Conservation (phyloP, 2,113 vertebrate species). For the Eretmochelys imbricata region DNA sequence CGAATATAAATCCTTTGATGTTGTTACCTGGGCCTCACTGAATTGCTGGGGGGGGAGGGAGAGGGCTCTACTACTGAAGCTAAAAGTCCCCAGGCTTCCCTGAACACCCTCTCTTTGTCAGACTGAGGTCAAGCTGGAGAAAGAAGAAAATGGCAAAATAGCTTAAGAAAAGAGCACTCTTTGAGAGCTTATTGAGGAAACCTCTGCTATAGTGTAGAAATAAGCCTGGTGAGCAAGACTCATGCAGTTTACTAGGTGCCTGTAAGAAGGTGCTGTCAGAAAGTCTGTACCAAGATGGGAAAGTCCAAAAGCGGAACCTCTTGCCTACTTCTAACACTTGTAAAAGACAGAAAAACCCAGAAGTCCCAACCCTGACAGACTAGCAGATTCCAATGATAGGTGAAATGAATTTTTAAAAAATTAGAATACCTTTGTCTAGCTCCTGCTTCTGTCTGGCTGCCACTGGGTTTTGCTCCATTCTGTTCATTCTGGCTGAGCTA, state of each 20-base stretch:
- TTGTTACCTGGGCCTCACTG: background rate
- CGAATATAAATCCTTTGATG: background rate
- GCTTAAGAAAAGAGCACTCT: background rate
- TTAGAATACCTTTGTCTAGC: background rate
- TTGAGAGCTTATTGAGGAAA: background rate
- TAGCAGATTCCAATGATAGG: background rate
- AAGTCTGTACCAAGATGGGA: background rate
- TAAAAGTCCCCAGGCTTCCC: background rate
- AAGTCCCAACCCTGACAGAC: background rate
- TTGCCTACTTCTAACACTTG: background rate
- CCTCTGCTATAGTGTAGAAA: background rate
- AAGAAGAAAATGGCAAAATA: background rate
- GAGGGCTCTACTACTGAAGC: too few relatives aligned
- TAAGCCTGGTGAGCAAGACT: background rate
- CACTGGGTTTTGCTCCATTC: background rate
- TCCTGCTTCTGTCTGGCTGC: background rate
- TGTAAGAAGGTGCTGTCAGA: background rate
- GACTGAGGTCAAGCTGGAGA: background rate
- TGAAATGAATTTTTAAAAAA: background rate
- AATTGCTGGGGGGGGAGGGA: fast-evolving
- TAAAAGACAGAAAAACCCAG: background rate
- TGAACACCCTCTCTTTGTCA: background rate
- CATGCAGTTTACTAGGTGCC: background rate
- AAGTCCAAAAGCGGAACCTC: background rate
- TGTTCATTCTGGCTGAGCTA: background rate